These are phyloP conservation scores for Callocephalon fimbriatum DNA, from an alignment of 2,113 vertebrate genomes.

Conservation along the genomic window DNA sequence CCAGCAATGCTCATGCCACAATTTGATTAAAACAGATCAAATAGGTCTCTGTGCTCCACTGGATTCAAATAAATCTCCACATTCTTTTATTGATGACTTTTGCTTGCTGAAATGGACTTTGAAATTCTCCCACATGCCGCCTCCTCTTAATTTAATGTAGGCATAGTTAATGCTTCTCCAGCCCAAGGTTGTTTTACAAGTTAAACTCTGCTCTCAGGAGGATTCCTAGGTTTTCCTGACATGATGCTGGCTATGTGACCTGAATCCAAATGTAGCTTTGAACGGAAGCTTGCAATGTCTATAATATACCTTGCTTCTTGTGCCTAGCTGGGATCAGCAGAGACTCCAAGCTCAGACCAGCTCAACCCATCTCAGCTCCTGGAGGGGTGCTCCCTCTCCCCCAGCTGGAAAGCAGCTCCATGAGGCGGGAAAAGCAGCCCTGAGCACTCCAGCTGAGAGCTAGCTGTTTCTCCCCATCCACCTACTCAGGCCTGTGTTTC, in stretches of 20 bases:
- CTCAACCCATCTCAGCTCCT: not conserved
- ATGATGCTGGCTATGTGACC: constrained; percentile 17
- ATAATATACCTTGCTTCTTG: not conserved
- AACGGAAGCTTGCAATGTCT: not conserved
- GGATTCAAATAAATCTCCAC: constrained; percentile 3
- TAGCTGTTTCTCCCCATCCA: not conserved
- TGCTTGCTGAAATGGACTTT: not conserved
- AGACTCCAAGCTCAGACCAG: not conserved
- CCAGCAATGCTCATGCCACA: not conserved
- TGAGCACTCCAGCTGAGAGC: not conserved
- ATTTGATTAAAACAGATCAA: constrained; percentile 3
- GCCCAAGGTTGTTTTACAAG: constrained; percentile 45
- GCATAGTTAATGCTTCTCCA: constrained; percentile 54
- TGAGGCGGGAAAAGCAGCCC: not conserved
- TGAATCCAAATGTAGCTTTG: not conserved
- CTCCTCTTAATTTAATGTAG: constrained; percentile 43
- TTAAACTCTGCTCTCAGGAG: constrained; percentile 37
- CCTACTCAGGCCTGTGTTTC: not conserved
- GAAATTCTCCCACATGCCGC: not conserved
- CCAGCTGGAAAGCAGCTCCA: not conserved
- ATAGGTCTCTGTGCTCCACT: not conserved
- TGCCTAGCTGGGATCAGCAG: not conserved
- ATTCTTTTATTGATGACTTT: not conserved
- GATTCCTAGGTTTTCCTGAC: constrained; percentile 28
- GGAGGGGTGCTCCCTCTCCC: rapidly evolving